These are phyloP conservation scores for Forficula auricularia DNA, from an alignment of 1,140 invertebrate species.

Conservation along the genomic window DNA sequence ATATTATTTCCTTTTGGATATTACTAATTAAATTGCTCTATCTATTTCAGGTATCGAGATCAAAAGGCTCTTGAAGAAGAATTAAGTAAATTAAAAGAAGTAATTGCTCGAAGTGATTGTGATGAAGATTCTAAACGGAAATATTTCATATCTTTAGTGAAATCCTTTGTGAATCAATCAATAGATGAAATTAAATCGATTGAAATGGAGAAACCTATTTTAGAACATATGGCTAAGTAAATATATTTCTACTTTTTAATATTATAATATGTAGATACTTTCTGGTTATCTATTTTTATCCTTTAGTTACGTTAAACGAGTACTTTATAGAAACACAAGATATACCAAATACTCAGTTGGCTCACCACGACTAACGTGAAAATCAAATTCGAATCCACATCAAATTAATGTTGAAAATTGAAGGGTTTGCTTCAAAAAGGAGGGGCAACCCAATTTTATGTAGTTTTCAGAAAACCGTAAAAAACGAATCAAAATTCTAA, in stretches of 20 bases:
- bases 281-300: neutral
- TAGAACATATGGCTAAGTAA: constrained; percentile 48
- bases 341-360: no score
- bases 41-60: constrained; percentile 55
- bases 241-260: constrained; percentile 18
- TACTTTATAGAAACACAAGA: no score
- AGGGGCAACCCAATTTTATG: no score
- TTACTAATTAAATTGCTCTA: no score
- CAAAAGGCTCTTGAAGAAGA: constrained; percentile 60
- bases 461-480: no score
- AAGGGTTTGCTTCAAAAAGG: no score
- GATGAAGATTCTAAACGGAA: constrained; percentile 69
- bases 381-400: no score
- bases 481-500: no score
- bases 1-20: no score
- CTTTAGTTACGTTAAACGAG: no score
- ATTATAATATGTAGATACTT: neutral
- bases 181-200: constrained; percentile 62
- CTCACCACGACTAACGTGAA: no score
- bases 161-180: constrained; percentile 51
- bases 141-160: constrained; percentile 63
- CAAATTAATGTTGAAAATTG: no score
- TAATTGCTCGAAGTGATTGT: constrained; percentile 36
- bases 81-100: constrained; percentile 41
- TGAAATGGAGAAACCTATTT: constrained; percentile 49